Conservation (phyloP, 2,113 vertebrate species). For the Pungitius pungitius region DNA sequence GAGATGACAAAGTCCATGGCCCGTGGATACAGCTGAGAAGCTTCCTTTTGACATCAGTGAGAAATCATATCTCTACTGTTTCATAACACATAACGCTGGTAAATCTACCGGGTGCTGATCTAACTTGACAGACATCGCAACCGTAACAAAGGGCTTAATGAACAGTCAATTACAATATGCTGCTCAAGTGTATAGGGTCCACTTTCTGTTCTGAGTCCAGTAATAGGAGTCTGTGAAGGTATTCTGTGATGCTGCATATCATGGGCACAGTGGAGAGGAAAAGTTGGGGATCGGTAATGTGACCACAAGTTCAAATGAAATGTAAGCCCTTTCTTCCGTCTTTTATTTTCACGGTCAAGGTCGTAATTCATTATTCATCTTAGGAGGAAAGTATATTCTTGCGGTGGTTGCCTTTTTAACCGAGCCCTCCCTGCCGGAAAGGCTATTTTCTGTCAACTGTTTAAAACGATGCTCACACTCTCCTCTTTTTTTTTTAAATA, state of each 20-base stretch:
- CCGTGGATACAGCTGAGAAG: neutral
- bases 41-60: neutral
- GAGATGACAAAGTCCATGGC: neutral
- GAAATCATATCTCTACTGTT: neutral
- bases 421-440: slow-evolving; percentile 55
- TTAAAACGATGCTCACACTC: slow-evolving; percentile 44
- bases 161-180: slow-evolving; percentile 2
- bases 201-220: neutral
- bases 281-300: slow-evolving; percentile 27
- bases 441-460: slow-evolving; percentile 38
- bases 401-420: slow-evolving; percentile 55
- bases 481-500: slow-evolving; percentile 61
- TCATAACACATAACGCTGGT: slow-evolving; percentile 2
- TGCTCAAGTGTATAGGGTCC: neutral
- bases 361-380: slow-evolving; percentile 72
- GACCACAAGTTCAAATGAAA: slow-evolving; percentile 58
- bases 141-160: neutral
- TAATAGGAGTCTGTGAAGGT: neutral
- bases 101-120: neutral
- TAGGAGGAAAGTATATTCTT: slow-evolving; percentile 53
- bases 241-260: slow-evolving; percentile 16
- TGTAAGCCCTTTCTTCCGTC: slow-evolving; percentile 49
- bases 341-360: slow-evolving; percentile 65
- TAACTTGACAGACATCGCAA: neutral
- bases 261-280: neutral